Conservation (phyloP, 2,888 invertebrate species). For the Ectemnius cavifrons region DNA sequence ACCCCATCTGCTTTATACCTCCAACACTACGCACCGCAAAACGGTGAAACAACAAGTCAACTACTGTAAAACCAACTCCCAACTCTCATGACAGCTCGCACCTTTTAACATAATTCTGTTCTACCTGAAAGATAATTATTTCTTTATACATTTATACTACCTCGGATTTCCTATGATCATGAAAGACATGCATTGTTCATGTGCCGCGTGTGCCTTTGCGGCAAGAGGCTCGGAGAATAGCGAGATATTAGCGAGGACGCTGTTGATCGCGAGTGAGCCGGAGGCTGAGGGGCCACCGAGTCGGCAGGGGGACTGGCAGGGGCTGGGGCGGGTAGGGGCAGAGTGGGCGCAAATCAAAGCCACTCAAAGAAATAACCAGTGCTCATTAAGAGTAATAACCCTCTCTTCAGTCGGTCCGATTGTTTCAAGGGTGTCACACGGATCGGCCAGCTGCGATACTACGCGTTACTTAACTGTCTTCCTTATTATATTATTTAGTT, state of each 20-base stretch:
- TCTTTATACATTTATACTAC: too few species aligned
- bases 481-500: slow-evolving; percentile 65
- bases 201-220: too few species aligned
- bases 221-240: too few species aligned
- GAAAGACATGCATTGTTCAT: too few species aligned
- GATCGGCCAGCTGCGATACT: slow-evolving; percentile 62
- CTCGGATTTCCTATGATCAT: too few species aligned
- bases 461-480: slow-evolving; percentile 63
- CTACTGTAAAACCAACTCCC: too few species aligned
- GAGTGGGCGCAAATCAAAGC: slow-evolving; percentile 69
- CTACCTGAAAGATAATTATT: too few species aligned
- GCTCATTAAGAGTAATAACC: slow-evolving; percentile 76
- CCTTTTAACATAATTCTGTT: too few species aligned
- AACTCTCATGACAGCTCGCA: too few species aligned
- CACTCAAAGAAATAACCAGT: slow-evolving; percentile 76
- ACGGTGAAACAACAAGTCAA: too few species aligned
- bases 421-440: slow-evolving; percentile 76
- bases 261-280: slow-evolving; percentile 32
- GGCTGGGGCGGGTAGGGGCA: slow-evolving; percentile 29
- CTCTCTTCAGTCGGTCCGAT: slow-evolving; percentile 66
- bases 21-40: too few species aligned
- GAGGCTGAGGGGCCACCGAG: slow-evolving; percentile 14
- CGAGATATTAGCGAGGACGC: slow-evolving; percentile 3
- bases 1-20: too few species aligned
- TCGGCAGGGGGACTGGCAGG: slow-evolving; percentile 26